These are phyloP conservation scores for Sphaeramia orbicularis DNA, from an alignment of 2,797 vertebrate species.

Conservation along the genomic window DNA sequence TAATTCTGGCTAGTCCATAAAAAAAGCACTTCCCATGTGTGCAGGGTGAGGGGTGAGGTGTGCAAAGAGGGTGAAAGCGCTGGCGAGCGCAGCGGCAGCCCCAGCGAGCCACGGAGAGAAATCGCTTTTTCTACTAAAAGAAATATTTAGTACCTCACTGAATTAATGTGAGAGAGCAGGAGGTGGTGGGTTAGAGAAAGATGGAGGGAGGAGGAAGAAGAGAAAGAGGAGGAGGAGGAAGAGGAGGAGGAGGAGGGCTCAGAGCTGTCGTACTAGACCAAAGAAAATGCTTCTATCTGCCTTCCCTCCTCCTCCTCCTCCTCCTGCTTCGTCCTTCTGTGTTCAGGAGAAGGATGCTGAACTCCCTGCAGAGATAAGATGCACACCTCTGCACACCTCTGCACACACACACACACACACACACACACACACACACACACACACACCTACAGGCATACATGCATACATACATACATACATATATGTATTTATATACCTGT, in stretches of 20 bases:
- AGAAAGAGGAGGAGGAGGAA: no score
- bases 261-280: constrained; percentile 55
- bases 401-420: not conserved
- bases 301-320: constrained; percentile 18
- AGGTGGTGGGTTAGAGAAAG: constrained; percentile 35
- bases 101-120: constrained; percentile 46
- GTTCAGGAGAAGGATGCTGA: constrained; percentile 48
- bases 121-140: constrained; percentile 73
- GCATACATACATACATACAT: not conserved
- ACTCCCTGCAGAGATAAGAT: constrained; percentile 58
- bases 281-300: constrained; percentile 46
- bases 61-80: constrained; percentile 51
- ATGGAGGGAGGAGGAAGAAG: constrained; percentile 17
- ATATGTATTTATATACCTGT: no score
- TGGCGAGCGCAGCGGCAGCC: constrained; percentile 53
- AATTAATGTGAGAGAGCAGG: constrained; percentile 66
- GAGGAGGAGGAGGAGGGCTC: constrained; percentile 25
- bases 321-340: constrained; percentile 9
- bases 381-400: constrained; percentile 20
- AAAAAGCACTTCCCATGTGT: constrained; percentile 77
- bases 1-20: constrained; percentile 81
- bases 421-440: not conserved
- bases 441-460: constrained; percentile 12
- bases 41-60: constrained; percentile 65
- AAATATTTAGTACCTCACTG: constrained; percentile 77